phyloP scores from a whole-genome alignment of 1,140 invertebrate genomes.

The Lepidotrigona ventralis region DNA sequence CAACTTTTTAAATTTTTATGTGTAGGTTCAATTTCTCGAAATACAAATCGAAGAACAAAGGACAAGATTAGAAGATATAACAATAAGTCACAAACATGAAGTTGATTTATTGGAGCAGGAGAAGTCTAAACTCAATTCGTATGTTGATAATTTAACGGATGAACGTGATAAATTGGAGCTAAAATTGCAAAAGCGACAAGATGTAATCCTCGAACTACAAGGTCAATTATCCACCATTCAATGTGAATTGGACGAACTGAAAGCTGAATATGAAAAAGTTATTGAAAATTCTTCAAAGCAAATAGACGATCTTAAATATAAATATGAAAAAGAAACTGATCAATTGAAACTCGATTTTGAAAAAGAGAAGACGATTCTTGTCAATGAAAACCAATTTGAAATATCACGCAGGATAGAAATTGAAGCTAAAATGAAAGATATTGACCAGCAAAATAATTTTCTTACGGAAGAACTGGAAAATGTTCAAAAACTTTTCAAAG shows the following conservation, averaged over 20 bases:
- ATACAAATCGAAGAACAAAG: conserved; percentile 38
- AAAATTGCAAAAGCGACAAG: conserved; percentile 55
- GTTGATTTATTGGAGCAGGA: conserved; percentile 54
- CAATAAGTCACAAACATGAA: conserved; percentile 23
- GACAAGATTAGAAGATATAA: conserved; percentile 30
- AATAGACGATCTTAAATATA: conserved; percentile 48
- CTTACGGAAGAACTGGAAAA: conserved; percentile 64
- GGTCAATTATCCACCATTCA: conserved; percentile 60
- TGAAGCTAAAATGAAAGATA: conserved; percentile 61
- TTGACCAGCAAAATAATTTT: conserved; percentile 56
- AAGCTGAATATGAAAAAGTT: conserved; percentile 62
- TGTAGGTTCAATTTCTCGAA: conserved; percentile 39
- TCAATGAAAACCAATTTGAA: conserved; percentile 60
- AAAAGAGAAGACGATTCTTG: conserved; percentile 63
- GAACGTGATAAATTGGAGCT: background rate
- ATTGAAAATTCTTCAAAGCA: conserved; percentile 49
- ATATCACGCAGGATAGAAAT: conserved; percentile 50
- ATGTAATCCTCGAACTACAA: conserved; percentile 61
- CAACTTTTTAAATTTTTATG: conserved; percentile 29
- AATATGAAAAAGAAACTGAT: conserved; percentile 57
- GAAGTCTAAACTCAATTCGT: conserved; percentile 40
- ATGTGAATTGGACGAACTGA: conserved; percentile 63
- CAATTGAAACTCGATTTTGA: conserved; percentile 59
- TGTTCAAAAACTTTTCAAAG: conserved; percentile 63
- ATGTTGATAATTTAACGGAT: conserved; percentile 42